Base-by-base conservation (phyloP, 2,888 invertebrate genomes). In the Oithona nana region DNA sequence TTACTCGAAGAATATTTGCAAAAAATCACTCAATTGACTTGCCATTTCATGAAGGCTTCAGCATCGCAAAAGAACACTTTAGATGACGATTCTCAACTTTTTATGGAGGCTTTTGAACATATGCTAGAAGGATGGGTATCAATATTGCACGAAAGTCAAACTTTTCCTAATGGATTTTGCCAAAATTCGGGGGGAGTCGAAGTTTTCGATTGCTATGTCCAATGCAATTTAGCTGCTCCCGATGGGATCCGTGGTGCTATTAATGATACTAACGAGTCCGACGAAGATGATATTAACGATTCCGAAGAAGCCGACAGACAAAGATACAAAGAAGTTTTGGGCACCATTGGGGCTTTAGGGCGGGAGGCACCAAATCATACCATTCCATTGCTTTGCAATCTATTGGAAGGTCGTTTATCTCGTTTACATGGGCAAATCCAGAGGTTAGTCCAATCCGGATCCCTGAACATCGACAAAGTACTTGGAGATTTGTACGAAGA, bases 121-220 rank as follows among this genome's bases (percentile, higher is more conserved):
- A 77, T 85, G 71, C 73, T 84, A 65, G 81, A 81, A 68, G 78
- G 81, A 0, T 85, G 85, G 84, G 75, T 79, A 54, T 75, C 76
- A 55, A 71, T 83, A 52, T 69, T 82, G 13, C 74, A 72, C 52
- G 74, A 77, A 39, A 69, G 71, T 16, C 73, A 73, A 29, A 66
- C 72, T 59, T 73, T 75, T 63, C 74, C 76, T 16, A 67, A 69
- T 20, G 65, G 49, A 13, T 64, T 66, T 55, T 63, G 65, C 57
- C 66, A 66, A 55, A 64, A 65, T 63, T 63, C 70, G 71, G 64
- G 57, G 3, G 20, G 66, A 22, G 66, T 65, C 16, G 65, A 63
- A n/a, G 81, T 89, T 66, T 88, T 89, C 71, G 83, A 86, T 71
- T 81, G 81, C 1, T 90, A 87, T 71, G 73, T 90, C 55, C 82